Base-by-base conservation (phyloP, 2,113 vertebrate species). In the Emberiza fucata region DNA sequence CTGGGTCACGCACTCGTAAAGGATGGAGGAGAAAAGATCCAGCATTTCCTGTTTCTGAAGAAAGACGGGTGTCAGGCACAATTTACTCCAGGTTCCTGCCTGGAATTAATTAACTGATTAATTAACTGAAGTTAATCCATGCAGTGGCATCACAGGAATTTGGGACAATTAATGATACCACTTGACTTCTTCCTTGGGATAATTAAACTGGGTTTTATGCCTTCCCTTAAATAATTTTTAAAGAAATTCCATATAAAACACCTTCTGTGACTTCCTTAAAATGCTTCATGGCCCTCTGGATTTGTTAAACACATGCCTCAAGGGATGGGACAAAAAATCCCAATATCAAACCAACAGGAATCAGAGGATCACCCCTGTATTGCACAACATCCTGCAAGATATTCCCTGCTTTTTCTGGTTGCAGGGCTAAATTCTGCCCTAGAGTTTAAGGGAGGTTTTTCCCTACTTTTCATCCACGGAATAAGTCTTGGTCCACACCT, bases 1-100 rank as follows among this genome's bases (percentile, higher is more conserved):
- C 94, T 99, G 99, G 22, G 98, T 99, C 77, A 99, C 99, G 24
- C 99, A 99, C 88, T 99, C 99, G 2, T 99, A 99, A 9, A 99
- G 98, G 89, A 99, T 98, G 4, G 99, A 99, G 22, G 99, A 99
- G 96, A 99, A 99, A 57, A 99, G 97, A 71, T 98, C 98, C 92
- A 99, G 97, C 18, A 98, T 98, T 80, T 99, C 99, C 85, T 98
- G 98, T 94, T 98, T 99, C 99, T 99, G 97, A 92, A 78, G 73
- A 75, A 76, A 94, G 42, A 70, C 18, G 90, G 4, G n/a, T 42
- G 54, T 29, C 42, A 68, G 54, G 50, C 23, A 42, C 15, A 45
- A 51, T 31, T 90, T 47, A 90, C 35, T 92, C 60, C 71, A 66
- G 68, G 72, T 47, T 64, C 44, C 47, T 47, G 60, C 66, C 86